Conservation (phyloP, 2,797 vertebrate species). For the Echeneis naucrates region DNA sequence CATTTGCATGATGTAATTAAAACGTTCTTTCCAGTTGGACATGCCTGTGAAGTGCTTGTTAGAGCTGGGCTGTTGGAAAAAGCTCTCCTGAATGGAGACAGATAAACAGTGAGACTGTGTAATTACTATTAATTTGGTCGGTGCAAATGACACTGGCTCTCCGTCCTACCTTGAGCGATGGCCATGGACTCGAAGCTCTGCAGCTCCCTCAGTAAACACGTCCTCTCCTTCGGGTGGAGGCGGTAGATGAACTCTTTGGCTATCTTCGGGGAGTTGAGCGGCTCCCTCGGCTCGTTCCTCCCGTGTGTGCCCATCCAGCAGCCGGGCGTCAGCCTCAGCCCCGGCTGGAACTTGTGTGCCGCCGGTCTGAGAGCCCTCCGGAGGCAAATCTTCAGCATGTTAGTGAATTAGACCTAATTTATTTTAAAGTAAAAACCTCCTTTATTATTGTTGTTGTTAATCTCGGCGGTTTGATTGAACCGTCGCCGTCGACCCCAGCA, state of each 20-base stretch:
- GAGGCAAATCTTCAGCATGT: constrained; percentile 55
- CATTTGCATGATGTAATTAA: neutral
- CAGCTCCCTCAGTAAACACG: constrained; percentile 90
- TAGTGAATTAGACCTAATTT: no score
- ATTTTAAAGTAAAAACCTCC: neutral
- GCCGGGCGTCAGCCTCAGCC: constrained; percentile 32
- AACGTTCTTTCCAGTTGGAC: neutral
- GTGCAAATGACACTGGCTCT: no score
- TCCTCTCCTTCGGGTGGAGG: constrained; percentile 89
- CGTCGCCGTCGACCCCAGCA: no score
- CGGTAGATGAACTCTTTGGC: constrained; percentile 94
- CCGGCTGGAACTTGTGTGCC: constrained; percentile 12
- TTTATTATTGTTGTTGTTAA: no score
- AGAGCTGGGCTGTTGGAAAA: neutral
- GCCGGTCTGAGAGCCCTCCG: constrained; percentile 53
- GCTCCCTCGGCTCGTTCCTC: constrained; percentile 90
- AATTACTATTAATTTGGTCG: no score
- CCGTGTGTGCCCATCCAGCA: constrained; percentile 87
- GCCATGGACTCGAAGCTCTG: constrained; percentile 93
- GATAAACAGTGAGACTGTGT: no score
- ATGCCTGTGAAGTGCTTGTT: neutral
- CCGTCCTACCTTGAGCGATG: constrained; percentile 87
- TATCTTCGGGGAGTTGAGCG: constrained; percentile 87
- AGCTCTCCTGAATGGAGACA: neutral
- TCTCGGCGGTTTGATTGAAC: neutral